A percentile compares a stretch with the other conserved stretches of the same genome.
Conservation (phyloP, 2,888 invertebrate genomes). For the Lasioglossum pauxillum region DNA sequence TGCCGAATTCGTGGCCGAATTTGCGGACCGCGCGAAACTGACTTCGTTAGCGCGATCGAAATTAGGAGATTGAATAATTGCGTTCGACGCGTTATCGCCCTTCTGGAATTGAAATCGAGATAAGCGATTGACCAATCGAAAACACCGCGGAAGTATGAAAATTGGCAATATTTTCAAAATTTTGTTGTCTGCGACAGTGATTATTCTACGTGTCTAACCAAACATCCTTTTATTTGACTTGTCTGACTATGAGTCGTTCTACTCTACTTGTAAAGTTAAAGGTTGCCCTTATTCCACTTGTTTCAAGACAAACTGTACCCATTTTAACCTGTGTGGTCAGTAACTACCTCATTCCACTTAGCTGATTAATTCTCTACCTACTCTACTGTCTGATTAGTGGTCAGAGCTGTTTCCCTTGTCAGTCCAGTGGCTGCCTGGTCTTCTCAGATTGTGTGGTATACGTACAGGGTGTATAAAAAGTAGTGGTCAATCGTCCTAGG, state of each 20-base stretch:
- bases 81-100: background rate
- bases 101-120: background rate
- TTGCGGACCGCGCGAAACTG: background rate
- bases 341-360: background rate
- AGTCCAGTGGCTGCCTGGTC: background rate
- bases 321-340: background rate
- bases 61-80: slow-evolving; percentile 9
- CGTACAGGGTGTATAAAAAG: background rate
- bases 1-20: background rate
- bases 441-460: background rate
- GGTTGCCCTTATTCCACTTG: background rate
- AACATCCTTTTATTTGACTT: background rate
- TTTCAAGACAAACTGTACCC: background rate
- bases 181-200: too few relatives aligned
- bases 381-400: background rate
- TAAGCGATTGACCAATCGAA: background rate
- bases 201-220: background rate
- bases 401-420: background rate
- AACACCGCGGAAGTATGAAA: background rate
- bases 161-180: background rate
- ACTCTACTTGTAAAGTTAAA: background rate
- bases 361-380: background rate
- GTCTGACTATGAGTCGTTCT: background rate
- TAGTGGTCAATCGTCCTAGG: too few relatives aligned
- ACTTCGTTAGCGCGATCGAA: slow-evolving; percentile 2